A percentile compares a stretch with the other conserved stretches of the same genome.
These are phyloP conservation scores for Scaptomyza reducta DNA, from an alignment of 2,888 invertebrate genomes.

Conservation along the genomic window DNA sequence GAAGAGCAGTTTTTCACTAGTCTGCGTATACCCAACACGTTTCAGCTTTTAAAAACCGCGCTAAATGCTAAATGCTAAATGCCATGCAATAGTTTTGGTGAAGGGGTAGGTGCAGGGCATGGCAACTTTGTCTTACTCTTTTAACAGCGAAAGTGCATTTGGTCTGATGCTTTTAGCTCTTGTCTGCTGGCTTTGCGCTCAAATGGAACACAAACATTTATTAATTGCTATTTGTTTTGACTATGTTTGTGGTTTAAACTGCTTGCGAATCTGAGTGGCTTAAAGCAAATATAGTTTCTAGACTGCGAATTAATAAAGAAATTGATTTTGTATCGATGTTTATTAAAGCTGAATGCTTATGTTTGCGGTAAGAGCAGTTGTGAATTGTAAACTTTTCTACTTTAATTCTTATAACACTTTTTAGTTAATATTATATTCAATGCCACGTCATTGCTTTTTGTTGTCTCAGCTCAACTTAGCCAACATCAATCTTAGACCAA, in stretches of 20 bases:
- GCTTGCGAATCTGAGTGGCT: neutral
- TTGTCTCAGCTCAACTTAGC: slow-evolving; percentile 47
- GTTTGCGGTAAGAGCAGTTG: neutral
- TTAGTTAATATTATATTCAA: no score
- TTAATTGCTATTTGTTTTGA: slow-evolving; percentile 67
- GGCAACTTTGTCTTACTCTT: slow-evolving; percentile 26
- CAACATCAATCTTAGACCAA: slow-evolving; percentile 52
- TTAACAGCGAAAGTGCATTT: slow-evolving; percentile 46
- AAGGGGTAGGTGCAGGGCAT: neutral
- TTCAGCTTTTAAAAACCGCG: slow-evolving; percentile 74
- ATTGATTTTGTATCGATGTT: neutral
- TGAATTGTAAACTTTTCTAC: neutral
- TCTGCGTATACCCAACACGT: slow-evolving; percentile 62
- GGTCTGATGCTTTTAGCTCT: slow-evolving; percentile 5
- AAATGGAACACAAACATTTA: slow-evolving; percentile 47
- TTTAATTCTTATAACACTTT: no score
- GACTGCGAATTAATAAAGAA: neutral
- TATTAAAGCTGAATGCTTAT: neutral
- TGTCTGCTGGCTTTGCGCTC: neutral
- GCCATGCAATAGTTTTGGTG: slow-evolving; percentile 14
- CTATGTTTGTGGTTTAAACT: neutral
- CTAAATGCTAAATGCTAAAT: slow-evolving; percentile 57
- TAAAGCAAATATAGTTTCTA: neutral
- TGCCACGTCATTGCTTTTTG: neutral
- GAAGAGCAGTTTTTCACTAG: slow-evolving; percentile 25